These are phyloP conservation scores for Fulica atra DNA, from an alignment of 2,113 vertebrate species.

Conservation along the genomic window DNA sequence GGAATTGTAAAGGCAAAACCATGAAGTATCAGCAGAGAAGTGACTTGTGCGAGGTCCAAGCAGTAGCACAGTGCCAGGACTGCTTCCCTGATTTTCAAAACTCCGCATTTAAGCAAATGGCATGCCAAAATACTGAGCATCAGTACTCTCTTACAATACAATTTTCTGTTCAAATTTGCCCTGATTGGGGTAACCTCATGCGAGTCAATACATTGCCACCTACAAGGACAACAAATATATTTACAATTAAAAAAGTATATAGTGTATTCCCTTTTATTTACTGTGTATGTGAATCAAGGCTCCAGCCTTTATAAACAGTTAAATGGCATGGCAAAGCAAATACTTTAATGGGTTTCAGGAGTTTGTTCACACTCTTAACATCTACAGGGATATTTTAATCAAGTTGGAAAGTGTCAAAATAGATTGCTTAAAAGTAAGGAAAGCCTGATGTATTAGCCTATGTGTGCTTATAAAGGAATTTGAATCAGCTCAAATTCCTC, in stretches of 20 bases:
- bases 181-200: fast-evolving
- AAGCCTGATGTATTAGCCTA: not conserved
- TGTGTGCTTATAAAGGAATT: not conserved
- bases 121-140: not conserved
- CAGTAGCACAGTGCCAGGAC: not conserved
- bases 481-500: constrained; percentile 4
- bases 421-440: not conserved
- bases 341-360: not conserved
- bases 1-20: not conserved
- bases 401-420: not conserved
- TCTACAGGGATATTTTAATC: not conserved
- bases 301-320: not conserved
- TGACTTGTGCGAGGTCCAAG: not conserved
- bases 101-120: not conserved
- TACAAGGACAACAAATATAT: not conserved
- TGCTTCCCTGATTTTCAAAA: not conserved
- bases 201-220: not conserved
- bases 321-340: not conserved
- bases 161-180: not conserved
- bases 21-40: not conserved
- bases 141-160: not conserved
- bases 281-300: not conserved
- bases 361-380: not conserved
- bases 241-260: not conserved
- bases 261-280: not conserved